Conservation (phyloP, 1,140 invertebrate species). For the Anoplolepis gracilipes region DNA sequence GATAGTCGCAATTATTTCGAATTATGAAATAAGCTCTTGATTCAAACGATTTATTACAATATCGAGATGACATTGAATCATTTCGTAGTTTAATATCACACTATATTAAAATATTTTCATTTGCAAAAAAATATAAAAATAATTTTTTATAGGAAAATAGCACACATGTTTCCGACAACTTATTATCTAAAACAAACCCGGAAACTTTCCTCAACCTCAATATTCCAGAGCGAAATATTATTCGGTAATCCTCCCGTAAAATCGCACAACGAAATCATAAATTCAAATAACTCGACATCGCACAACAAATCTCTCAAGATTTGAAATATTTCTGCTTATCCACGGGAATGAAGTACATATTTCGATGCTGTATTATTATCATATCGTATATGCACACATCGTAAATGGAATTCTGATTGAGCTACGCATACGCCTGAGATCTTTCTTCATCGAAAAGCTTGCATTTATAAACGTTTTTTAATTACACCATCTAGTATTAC, state of each 20-base stretch:
- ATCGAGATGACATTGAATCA: not conserved
- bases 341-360: not conserved
- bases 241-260: not conserved
- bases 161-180: not conserved
- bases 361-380: not conserved
- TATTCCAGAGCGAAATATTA: not conserved
- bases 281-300: not conserved
- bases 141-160: not conserved
- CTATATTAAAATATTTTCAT: too few relatives aligned
- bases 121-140: not conserved
- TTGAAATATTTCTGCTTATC: not conserved
- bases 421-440: not conserved
- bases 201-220: not conserved
- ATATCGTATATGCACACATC: too few relatives aligned
- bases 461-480: not conserved
- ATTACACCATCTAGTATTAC: not conserved
- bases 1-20: not conserved
- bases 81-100: not conserved
- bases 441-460: not conserved
- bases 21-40: too few relatives aligned
- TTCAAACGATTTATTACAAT: too few relatives aligned
- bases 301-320: slow-evolving; percentile 6
- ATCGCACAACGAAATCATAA: not conserved
- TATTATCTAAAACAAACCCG: too few relatives aligned
- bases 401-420: not conserved